Conservation (phyloP, 1,140 invertebrate species). For the Heliconius melpomene region DNA sequence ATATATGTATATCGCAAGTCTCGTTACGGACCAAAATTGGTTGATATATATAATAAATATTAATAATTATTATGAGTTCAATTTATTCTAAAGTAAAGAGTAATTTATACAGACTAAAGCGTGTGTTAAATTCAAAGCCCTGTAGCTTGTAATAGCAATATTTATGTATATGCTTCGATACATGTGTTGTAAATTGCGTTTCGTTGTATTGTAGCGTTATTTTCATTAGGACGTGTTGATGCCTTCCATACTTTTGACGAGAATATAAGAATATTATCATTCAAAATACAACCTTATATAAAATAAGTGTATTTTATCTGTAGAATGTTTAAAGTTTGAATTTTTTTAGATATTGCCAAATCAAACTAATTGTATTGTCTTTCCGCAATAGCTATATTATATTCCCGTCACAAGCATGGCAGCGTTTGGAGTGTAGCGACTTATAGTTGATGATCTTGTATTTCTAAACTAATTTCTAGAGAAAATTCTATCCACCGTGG, state of each 20-base stretch:
- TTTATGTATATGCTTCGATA: conserved; percentile 25
- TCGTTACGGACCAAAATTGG: conserved; percentile 8
- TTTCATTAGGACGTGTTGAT: conserved; percentile 27
- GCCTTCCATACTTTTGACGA: conserved; percentile 20
- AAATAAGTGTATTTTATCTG: neutral
- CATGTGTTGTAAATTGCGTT: conserved; percentile 30
- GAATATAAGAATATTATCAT: neutral
- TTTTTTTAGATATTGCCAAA: neutral
- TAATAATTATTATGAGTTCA: neutral
- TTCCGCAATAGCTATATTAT: neutral
- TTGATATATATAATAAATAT: neutral
- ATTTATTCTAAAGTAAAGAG: conserved; percentile 33
- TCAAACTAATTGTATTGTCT: neutral
- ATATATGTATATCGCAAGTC: conserved; percentile 3
- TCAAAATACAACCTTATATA: neutral
- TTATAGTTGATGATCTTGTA: conserved; percentile 18
- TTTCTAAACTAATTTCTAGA: conserved; percentile 22
- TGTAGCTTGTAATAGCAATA: conserved; percentile 20
- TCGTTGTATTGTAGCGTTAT: conserved; percentile 31
- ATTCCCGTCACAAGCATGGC: conserved; percentile 13
- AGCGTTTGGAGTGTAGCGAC: conserved; percentile 27
- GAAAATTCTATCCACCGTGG: neutral
- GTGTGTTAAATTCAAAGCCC: conserved; percentile 14
- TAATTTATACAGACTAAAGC: conserved; percentile 4
- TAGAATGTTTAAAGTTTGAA: neutral